Evolutionary conservation across 2,888 invertebrate genomes (phyloP), one percentile per base, ranked within the genome.

Genomic region (Ormyrus labotus): DNA sequence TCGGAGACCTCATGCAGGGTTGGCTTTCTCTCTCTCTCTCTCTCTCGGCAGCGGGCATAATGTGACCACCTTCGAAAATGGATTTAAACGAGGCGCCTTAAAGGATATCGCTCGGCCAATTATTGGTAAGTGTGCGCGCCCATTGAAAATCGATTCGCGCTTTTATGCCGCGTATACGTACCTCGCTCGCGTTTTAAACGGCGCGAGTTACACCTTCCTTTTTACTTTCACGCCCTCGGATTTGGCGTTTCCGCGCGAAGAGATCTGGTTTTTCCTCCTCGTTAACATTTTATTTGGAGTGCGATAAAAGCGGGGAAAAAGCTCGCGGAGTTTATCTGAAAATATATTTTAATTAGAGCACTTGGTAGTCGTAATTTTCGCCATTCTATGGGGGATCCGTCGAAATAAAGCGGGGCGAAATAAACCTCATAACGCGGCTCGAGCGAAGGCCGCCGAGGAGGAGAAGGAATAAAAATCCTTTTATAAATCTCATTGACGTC

Each of bases 41-140:
- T 58, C 2, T 51, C 19, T 34, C 55, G 53, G 60, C 9, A 48
- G n/a, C 53, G 50, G 34, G 45, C 47, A 51, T 73, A 73, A 79
- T 79, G 73, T 48, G 68, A 34, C 51, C 57, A 19, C 34, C 34
- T 19, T 51, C 13, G 63, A 63, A 63, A 73, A 74, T 69, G 69
- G 74, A 79, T 73, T 63, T 69, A 63, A 69, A 74, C 51, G 67
- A 65, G 65, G 74, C n/a, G 58, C 11, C 57, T 67, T 74, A 45
- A 57, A 47, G 13, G 53, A 50, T 63, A 70, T 64, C 57, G 77
- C 65, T 74, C 53, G 8, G 55, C 10, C 11, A 34, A 9, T 5
- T 11, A 13, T 11, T 10, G 6, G 34, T 10, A 61, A 34, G 34
- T 34, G 34, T 34, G 55, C n/a, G 55, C 55, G n/a, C 6, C n/a